Base-by-base conservation (phyloP, 2,797 vertebrate genomes). In the Epinephelus coioides region DNA sequence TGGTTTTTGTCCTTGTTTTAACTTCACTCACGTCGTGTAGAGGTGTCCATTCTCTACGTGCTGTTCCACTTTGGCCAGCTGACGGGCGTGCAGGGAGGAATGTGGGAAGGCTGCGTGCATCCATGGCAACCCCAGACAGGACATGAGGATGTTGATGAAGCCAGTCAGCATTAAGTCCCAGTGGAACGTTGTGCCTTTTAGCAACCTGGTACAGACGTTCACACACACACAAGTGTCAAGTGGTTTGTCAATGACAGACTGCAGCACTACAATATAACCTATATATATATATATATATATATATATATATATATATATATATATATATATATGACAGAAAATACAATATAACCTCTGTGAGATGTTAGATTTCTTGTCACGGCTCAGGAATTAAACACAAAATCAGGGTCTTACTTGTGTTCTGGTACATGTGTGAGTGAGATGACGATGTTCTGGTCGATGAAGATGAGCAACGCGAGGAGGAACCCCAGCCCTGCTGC, bases 401-500 rank as follows among this genome's bases (percentile, higher is more conserved):
- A 70, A 50, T 30, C 0, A 0, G 2, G 14, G 15, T 63, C 87
- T 85, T 95, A 99, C 98, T 97, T 98, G 95, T 98, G 97, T 91
- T 99, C 97, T 0, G 97, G 97, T 1, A 97, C 97, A 0, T 98
- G 98, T 49, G 97, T 95, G 86, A 99, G 96, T 0, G 97, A 98
- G 0, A 98, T 97, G 55, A 99, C 97, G 0, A 99, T 98, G 93
- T 99, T 99, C 92, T 99, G 98, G 90, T 99, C 98, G 4, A 99
- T 98, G 80, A 99, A 99, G 93, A 99, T 97, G 70, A 99, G 96
- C 95, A 99, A 84, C 0, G 97, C 97, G 0, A 98, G 96, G 6
- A 99, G 96, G 87, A 99, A 98, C 0, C 97, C 97, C 27, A 99
- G 89, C 0, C 97, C 97, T 69, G 96, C 96, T 1, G 97, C 94